These are phyloP conservation scores for Coilia nasus DNA, from an alignment of 2,797 vertebrate genomes.

Conservation along the genomic window DNA sequence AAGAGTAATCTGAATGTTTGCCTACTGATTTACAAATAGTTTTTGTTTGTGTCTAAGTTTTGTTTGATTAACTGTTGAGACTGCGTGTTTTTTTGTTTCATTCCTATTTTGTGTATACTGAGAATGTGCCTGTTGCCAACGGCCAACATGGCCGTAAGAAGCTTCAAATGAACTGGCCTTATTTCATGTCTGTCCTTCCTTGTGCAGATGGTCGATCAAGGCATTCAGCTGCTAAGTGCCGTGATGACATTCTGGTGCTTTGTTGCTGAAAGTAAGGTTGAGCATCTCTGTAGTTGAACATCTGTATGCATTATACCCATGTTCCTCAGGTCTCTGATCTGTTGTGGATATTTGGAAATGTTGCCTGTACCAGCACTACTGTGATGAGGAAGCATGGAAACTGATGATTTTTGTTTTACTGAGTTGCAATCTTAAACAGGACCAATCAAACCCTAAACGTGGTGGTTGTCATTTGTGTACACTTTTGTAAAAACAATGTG, in stretches of 20 bases:
- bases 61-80: background rate
- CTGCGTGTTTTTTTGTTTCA: background rate
- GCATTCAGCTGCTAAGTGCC: background rate
- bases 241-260: background rate
- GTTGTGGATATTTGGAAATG: background rate
- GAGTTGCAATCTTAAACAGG: constrained; percentile 56
- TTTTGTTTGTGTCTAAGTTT: background rate
- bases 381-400: constrained; percentile 51
- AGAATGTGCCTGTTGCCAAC: constrained; percentile 2
- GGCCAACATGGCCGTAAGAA: background rate
- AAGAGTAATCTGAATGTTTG: background rate
- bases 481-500: background rate
- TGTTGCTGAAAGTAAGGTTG: background rate
- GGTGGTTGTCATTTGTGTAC: constrained; percentile 26
- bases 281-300: background rate
- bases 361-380: constrained; percentile 53
- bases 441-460: constrained; percentile 49
- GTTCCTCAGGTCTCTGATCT: background rate
- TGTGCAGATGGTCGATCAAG: background rate
- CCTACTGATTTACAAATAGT: constrained; percentile 1
- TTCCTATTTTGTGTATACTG: background rate
- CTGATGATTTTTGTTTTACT: constrained; percentile 28
- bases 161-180: constrained; percentile 15
- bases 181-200: background rate
- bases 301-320: background rate